Conservation (phyloP, 2,113 vertebrate species). For the Donacobius atricapilla region DNA sequence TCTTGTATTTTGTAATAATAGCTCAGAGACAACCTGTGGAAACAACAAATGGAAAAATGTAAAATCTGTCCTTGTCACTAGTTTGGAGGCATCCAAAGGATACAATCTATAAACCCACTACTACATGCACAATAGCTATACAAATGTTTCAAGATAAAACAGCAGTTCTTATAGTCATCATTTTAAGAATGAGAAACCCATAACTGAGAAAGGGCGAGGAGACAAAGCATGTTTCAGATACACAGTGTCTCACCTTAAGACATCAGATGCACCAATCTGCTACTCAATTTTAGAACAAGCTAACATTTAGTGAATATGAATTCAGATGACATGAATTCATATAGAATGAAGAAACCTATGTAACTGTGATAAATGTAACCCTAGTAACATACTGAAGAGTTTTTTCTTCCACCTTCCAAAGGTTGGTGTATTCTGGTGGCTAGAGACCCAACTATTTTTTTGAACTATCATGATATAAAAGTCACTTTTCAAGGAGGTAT, state of each 20-base stretch:
- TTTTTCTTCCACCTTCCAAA: not conserved
- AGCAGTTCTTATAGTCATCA: not conserved
- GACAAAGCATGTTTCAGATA: not conserved
- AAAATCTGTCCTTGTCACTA: not conserved
- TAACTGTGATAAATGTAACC: not conserved
- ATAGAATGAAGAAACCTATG: not conserved
- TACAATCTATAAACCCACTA: not conserved
- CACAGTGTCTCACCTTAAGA: not conserved
- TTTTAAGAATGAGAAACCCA: not conserved
- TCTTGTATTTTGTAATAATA: not conserved
- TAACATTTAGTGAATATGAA: not conserved
- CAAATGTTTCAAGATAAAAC: not conserved
- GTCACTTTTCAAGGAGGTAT: not conserved
- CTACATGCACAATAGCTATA: not conserved
- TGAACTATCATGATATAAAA: not conserved
- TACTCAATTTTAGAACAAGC: not conserved
- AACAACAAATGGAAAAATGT: not conserved
- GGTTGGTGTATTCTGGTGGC: not conserved
- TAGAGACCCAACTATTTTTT: not conserved
- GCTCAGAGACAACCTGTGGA: not conserved
- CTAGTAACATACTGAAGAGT: not conserved
- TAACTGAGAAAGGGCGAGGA: not conserved
- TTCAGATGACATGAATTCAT: not conserved
- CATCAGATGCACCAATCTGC: not conserved
- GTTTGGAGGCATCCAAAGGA: not conserved